Conservation (phyloP, 2,797 vertebrate species). For the Pseudocheirus occidentalis region DNA sequence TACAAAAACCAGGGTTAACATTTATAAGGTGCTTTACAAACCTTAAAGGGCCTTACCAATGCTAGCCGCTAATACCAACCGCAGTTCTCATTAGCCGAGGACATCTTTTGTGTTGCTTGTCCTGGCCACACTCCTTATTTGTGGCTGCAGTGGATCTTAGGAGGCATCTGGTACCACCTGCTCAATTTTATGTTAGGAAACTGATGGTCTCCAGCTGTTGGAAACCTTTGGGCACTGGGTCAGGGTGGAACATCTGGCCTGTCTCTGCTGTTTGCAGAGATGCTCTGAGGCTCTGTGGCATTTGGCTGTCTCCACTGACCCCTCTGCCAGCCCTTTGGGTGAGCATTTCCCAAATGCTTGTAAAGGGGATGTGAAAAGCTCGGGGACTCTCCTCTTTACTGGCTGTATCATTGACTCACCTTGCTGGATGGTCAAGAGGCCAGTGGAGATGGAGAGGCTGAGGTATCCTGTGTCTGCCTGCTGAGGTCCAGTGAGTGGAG, state of each 20-base stretch:
- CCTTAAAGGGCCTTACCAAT: background rate
- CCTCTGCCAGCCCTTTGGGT: background rate
- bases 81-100: fast-evolving
- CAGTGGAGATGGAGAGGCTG: fast-evolving
- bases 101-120: background rate
- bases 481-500: background rate
- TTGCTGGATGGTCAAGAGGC: background rate
- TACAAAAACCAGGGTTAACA: background rate
- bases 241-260: background rate
- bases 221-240: fast-evolving
- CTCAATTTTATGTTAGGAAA: background rate
- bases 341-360: fast-evolving
- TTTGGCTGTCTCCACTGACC: background rate
- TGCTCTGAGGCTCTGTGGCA: fast-evolving
- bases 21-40: background rate
- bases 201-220: background rate
- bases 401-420: background rate
- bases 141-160: background rate
- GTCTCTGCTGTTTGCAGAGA: background rate
- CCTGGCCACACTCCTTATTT: background rate
- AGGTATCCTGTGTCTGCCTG: background rate
- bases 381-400: background rate
- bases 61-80: background rate
- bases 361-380: fast-evolving
- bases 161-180: too few relatives aligned